Evolutionary conservation across 2,888 invertebrate species (phyloP).

Genomic region (Homarus gammarus): DNA sequence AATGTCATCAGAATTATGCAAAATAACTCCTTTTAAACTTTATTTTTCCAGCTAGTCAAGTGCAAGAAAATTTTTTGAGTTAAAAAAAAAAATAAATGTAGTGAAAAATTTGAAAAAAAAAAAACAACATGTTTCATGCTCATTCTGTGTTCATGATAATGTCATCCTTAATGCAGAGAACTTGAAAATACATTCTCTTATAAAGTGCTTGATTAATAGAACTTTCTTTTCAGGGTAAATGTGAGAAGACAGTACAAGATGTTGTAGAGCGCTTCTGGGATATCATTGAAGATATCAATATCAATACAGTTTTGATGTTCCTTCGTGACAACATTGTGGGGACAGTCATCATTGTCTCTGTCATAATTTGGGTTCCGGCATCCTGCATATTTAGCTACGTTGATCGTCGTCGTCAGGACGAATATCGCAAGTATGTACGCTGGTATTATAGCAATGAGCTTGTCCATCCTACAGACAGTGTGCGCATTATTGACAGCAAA

Average conservation of each 20-base stretch:
- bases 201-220: too few species aligned
- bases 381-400: conserved; percentile 90
- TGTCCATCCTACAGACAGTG: conserved; percentile 74
- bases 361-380: conserved; percentile 96
- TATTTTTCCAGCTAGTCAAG: too few species aligned
- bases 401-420: conserved; percentile 82
- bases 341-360: conserved; percentile 92
- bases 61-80: too few species aligned
- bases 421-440: conserved; percentile 75
- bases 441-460: conserved; percentile 76
- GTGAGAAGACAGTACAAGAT: conserved; percentile 96
- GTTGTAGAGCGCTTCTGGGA: conserved; percentile 98
- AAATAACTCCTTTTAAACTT: too few species aligned
- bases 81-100: too few species aligned
- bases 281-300: conserved; percentile 97
- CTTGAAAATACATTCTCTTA: too few species aligned
- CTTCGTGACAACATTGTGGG: conserved; percentile 96
- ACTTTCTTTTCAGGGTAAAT: conserved; percentile 86
- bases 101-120: too few species aligned
- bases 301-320: conserved; percentile 93
- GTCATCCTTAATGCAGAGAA: too few species aligned
- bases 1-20: too few species aligned
- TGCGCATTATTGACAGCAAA: conserved; percentile 75
- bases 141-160: too few species aligned
- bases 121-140: too few species aligned